Base-by-base conservation (phyloP, 2,888 invertebrate species). In the Acleris emargana region DNA sequence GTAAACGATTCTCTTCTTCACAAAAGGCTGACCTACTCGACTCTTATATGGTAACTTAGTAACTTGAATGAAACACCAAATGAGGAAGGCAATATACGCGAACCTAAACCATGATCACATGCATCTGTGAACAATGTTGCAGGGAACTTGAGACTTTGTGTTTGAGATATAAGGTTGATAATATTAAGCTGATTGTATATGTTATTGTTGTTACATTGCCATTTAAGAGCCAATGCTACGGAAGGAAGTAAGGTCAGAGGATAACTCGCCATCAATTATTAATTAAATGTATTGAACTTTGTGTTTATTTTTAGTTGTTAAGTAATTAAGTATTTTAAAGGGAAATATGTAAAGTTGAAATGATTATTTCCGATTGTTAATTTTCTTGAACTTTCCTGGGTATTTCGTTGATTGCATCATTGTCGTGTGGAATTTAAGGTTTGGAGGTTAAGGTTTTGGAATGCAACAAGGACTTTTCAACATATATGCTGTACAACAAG, bases 201-300 rank as follows among this genome's bases (percentile, higher is more conserved):
- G 28, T 22, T 58, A 16, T 52, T 55, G 42, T 28, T 25, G 43
- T 32, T 28, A 70, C 73, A 69, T 72, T 73, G 74, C 77, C 76
- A 74, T 78, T 77, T 74, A 71, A 64, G 69, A 72, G 62, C 71
- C 81, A 79, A 81, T 80, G 81, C 67, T 71, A 62, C 78, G 81
- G 81, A 81, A 81, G 81, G 81, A 81, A 81, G 76, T 77, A 75
- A 81, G 81, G 80, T 78, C 81, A 73, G 57, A 71, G 71, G 69
- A 74, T 72, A 55, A 51, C 58, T 57, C 32, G 45, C 58, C 73
- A 63, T 69, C 68, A 68, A 73, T 72, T 77, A 75, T 73, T 75
- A 76, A 38, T 38, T 38, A 38, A 38, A 38, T 38, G 38, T 38
- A 38, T 38, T 38, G 38, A 38, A 38, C 38, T 38, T 38, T 38